phyloP scores from a whole-genome alignment of 2,888 invertebrate genomes.

The Synergus gifuensis region DNA sequence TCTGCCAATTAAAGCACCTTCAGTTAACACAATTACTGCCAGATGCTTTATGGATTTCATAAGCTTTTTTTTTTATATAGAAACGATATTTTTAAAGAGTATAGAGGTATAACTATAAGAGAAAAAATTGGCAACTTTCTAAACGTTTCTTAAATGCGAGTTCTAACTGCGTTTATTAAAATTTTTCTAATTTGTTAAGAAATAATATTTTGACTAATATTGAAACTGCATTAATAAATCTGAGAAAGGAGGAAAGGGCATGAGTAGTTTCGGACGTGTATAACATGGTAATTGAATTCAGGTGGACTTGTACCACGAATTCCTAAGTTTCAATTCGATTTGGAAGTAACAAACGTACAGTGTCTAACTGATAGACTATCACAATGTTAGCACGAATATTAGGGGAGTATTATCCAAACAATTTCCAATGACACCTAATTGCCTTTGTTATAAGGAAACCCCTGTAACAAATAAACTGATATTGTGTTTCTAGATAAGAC shows the following conservation, averaged over 20 bases:
- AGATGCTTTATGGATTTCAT: not conserved
- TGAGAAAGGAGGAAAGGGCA: not conserved
- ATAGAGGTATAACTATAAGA: not conserved
- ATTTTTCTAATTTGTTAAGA: not conserved
- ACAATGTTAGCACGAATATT: slow-evolving; percentile 13
- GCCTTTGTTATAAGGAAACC: not conserved
- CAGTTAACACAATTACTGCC: not conserved
- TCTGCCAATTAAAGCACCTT: not conserved
- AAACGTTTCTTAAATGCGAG: not conserved
- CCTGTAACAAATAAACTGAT: slow-evolving; percentile 2
- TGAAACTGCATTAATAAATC: not conserved
- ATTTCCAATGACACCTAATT: slow-evolving; percentile 14
- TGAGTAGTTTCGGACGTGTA: not conserved
- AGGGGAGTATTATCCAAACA: not conserved
- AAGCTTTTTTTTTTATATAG: not conserved
- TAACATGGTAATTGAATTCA: not conserved
- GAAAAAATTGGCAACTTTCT: not conserved
- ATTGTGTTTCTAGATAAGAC: not conserved
- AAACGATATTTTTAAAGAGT: not conserved
- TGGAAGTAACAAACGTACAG: slow-evolving; percentile 16
- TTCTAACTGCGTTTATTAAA: not conserved
- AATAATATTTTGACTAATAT: not conserved
- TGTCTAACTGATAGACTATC: slow-evolving; percentile 15
- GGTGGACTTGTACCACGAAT: not conserved
- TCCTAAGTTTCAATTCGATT: slow-evolving; percentile 32